Conservation (phyloP, 2,797 vertebrate species). For the Molossus alvarezi region DNA sequence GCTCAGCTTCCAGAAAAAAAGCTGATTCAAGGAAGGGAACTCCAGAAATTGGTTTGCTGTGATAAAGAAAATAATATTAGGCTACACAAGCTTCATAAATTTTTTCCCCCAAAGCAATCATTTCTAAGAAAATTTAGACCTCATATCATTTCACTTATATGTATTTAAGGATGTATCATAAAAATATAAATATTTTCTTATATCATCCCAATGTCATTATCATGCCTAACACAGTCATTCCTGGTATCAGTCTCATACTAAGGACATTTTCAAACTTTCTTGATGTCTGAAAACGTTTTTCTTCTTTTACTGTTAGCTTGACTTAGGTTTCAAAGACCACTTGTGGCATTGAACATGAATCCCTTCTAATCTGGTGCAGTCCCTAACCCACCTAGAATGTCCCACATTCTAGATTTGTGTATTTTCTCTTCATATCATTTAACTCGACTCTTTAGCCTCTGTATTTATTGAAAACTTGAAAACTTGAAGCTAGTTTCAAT, state of each 20-base stretch:
- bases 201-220: not conserved
- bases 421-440: not conserved
- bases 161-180: not conserved
- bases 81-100: not conserved
- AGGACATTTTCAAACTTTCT: not conserved
- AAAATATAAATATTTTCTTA: not conserved
- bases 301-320: not conserved
- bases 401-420: not conserved
- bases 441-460: not conserved
- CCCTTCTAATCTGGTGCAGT: not conserved
- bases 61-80: not conserved
- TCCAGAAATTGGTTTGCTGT: not conserved
- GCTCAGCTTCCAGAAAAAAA: not conserved
- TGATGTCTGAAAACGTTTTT: not conserved
- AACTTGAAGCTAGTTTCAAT: conserved; percentile 18
- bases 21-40: not conserved
- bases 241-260: not conserved
- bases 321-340: not conserved
- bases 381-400: not conserved
- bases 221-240: not conserved
- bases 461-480: not conserved
- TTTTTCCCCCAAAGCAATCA: not conserved
- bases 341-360: not conserved
- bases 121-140: not conserved
- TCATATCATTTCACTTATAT: not conserved